A percentile compares a stretch with the other conserved stretches of the same genome.
phyloP scores from a whole-genome alignment of 2,888 invertebrate species.

The Agrilus biguttatus region DNA sequence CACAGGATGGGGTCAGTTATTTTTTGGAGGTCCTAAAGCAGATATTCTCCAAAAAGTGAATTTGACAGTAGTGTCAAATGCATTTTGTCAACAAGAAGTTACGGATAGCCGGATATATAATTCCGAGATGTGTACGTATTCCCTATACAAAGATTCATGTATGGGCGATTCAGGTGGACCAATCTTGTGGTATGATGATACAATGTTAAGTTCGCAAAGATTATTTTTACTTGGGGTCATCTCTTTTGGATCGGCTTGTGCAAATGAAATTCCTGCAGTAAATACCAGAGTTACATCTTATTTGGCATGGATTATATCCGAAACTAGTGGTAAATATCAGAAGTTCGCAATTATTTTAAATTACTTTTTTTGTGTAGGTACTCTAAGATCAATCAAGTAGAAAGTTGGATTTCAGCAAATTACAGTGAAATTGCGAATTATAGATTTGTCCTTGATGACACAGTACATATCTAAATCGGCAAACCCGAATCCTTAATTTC shows the following conservation, averaged over 20 bases:
- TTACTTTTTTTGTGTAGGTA: background rate
- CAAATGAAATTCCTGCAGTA: conserved; percentile 32
- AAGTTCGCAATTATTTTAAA: background rate
- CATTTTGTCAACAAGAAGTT: conserved; percentile 26
- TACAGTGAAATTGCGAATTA: too few relatives aligned
- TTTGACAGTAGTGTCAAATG: conserved; percentile 35
- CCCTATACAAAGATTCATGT: conserved; percentile 40
- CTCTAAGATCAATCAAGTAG: too few relatives aligned
- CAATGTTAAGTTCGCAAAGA: conserved; percentile 16
- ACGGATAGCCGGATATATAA: conserved; percentile 4
- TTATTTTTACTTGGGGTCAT: conserved; percentile 37
- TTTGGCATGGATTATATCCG: conserved; percentile 38
- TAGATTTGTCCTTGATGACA: too few relatives aligned
- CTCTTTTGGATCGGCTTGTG: conserved; percentile 42
- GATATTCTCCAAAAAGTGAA: conserved; percentile 35
- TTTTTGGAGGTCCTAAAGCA: conserved; percentile 36
- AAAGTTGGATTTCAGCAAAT: too few relatives aligned
- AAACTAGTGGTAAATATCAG: conserved; percentile 17
- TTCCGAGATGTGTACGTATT: conserved; percentile 35
- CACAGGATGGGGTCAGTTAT: conserved; percentile 47
- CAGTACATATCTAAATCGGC: too few relatives aligned
- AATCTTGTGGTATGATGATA: conserved; percentile 34
- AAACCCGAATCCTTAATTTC: too few relatives aligned
- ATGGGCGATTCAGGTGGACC: conserved; percentile 48
- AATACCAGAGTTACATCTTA: conserved; percentile 40